These are phyloP conservation scores for Orthonevra nobilis DNA, from an alignment of 2,888 invertebrate genomes.

Conservation along the genomic window DNA sequence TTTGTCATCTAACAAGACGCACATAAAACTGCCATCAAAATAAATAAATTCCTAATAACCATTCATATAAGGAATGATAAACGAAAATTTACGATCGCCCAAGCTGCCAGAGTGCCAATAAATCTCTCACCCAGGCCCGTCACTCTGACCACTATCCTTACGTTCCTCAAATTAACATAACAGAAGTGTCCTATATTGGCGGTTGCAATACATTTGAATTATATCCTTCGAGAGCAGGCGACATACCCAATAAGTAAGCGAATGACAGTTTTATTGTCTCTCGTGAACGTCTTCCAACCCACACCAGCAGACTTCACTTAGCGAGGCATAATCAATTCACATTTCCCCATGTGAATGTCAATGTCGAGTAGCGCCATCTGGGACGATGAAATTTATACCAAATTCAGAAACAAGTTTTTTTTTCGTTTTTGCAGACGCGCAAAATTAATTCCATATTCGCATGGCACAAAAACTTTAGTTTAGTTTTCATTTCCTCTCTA, in stretches of 20 bases:
- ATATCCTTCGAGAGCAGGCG: not conserved
- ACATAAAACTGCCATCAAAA: constrained; percentile 32
- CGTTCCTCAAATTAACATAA: constrained; percentile 30
- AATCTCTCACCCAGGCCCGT: constrained; percentile 5
- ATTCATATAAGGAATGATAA: constrained; percentile 39
- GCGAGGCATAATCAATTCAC: no score
- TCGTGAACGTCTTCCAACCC: constrained; percentile 25
- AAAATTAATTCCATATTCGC: constrained; percentile 52
- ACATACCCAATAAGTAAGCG: constrained; percentile 20
- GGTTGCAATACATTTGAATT: no score
- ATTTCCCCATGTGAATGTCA: no score
- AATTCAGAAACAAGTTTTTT: constrained; percentile 53
- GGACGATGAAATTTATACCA: no score
- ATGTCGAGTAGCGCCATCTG: not conserved
- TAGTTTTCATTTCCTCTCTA: constrained; percentile 15
- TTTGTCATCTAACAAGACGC: constrained; percentile 3
- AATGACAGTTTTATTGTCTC: constrained; percentile 38
- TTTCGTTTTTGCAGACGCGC: no score
- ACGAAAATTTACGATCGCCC: constrained; percentile 26
- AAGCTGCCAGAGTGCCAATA: constrained; percentile 13
- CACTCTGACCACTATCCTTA: not conserved
- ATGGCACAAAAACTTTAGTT: constrained; percentile 16
- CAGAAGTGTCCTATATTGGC: no score
- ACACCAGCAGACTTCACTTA: constrained; percentile 4
- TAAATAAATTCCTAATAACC: constrained; percentile 42